Percentiles rank a stretch among this genome's conserved stretches.
These are phyloP conservation scores for Liasis olivaceus DNA, from an alignment of 2,797 vertebrate species.

Conservation along the genomic window DNA sequence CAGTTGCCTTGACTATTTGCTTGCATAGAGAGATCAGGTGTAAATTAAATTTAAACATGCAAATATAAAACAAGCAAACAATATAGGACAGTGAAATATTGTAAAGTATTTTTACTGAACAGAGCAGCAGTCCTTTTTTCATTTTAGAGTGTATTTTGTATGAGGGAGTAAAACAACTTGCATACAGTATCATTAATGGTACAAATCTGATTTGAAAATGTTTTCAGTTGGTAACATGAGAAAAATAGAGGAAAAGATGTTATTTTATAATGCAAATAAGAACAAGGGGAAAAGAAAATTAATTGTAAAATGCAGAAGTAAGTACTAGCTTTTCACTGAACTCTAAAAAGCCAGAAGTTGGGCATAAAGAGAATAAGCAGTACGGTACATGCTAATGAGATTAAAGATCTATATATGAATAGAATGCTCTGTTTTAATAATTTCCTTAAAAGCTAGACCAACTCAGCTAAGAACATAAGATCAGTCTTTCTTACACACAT, in stretches of 20 bases:
- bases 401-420: neutral
- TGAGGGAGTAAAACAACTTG: constrained; percentile 56
- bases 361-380: constrained; percentile 17
- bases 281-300: constrained; percentile 7
- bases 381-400: neutral
- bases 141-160: constrained; percentile 28
- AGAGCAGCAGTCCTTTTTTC: neutral
- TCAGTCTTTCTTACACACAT: neutral
- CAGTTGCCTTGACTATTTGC: neutral
- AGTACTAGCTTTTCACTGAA: neutral
- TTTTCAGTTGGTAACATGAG: constrained; percentile 2
- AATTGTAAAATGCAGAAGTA: constrained; percentile 16
- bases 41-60: neutral
- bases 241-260: neutral
- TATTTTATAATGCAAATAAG: constrained; percentile 16
- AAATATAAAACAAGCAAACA: neutral
- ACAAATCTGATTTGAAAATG: constrained; percentile 22
- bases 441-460: neutral
- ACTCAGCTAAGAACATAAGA: neutral
- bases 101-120: constrained; percentile 4
- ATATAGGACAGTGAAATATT: neutral
- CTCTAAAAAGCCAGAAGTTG: constrained; percentile 2
- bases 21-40: neutral
- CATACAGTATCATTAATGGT: constrained; percentile 19
- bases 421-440: constrained; percentile 25